These are phyloP conservation scores for Narcine bancroftii DNA, from an alignment of 2,113 vertebrate genomes.

Conservation along the genomic window DNA sequence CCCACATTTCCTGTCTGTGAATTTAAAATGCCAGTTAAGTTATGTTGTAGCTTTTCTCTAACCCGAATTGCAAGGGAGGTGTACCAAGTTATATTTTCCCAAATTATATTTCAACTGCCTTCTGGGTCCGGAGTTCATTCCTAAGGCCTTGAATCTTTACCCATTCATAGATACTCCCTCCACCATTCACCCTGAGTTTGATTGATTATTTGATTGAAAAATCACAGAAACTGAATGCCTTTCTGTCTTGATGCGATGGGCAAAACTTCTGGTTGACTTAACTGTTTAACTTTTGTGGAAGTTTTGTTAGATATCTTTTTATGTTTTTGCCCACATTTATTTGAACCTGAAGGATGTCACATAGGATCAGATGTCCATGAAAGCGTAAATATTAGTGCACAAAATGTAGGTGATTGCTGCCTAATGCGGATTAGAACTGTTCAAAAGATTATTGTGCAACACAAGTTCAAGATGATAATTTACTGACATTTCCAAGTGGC, in stretches of 20 bases:
- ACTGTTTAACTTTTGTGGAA: neutral
- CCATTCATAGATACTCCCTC: neutral
- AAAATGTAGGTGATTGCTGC: neutral
- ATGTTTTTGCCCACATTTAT: neutral
- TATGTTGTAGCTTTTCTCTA: neutral
- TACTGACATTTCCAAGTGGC: slow-evolving; percentile 10
- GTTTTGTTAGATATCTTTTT: neutral
- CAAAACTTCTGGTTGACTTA: neutral
- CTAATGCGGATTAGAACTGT: neutral
- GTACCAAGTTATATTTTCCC: neutral
- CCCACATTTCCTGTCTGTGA: neutral
- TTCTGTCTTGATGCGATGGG: neutral
- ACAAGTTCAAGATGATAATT: neutral
- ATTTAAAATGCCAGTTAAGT: neutral
- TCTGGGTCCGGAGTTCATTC: neutral
- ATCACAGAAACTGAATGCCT: neutral
- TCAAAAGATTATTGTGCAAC: neutral
- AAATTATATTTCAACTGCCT: neutral
- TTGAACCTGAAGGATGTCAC: neutral
- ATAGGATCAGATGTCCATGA: neutral
- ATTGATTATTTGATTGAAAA: neutral
- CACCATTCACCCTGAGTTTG: neutral
- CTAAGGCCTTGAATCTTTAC: neutral
- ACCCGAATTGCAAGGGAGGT: neutral
- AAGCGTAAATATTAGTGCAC: neutral